Percentiles rank a stretch among this genome's conserved stretches.
These are phyloP conservation scores for Pelobates cultripes DNA, from an alignment of 2,797 vertebrate species.

Conservation along the genomic window DNA sequence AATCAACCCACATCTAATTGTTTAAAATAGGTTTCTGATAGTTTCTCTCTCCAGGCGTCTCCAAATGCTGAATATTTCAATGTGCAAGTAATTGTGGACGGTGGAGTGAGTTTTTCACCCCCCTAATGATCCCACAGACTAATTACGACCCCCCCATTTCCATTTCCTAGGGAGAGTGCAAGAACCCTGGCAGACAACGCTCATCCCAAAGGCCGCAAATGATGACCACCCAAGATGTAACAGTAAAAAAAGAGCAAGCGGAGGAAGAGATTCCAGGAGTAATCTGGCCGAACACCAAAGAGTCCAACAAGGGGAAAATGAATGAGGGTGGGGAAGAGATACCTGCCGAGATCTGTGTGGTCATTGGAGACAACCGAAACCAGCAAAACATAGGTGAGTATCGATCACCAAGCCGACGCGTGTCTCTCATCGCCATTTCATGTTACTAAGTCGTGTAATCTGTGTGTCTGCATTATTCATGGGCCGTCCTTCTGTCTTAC, in stretches of 20 bases:
- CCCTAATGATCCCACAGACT: neutral
- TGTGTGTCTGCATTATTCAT: too few species aligned
- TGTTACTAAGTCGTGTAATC: too few species aligned
- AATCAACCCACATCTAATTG: too few species aligned
- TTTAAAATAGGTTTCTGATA: too few species aligned
- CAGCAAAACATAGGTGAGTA: slow-evolving; percentile 90
- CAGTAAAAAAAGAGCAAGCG: slow-evolving; percentile 87
- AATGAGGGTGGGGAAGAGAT: slow-evolving; percentile 80
- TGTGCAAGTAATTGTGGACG: too few species aligned
- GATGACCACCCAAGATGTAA: slow-evolving; percentile 74
- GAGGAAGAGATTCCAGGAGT: slow-evolving; percentile 76
- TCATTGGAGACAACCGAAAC: slow-evolving; percentile 90
- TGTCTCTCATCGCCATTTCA: too few species aligned
- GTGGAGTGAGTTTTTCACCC: too few species aligned
- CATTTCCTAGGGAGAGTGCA: slow-evolving; percentile 23
- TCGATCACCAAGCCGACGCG: too few species aligned
- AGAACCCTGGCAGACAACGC: slow-evolving; percentile 65
- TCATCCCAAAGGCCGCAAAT: slow-evolving; percentile 69
- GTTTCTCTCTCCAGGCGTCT: too few species aligned
- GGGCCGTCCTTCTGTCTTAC: too few species aligned
- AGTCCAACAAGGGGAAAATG: slow-evolving; percentile 79
- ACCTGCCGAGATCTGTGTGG: slow-evolving; percentile 96
- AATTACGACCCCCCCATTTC: neutral
- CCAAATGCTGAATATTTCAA: too few species aligned
- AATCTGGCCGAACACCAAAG: slow-evolving; percentile 76